These are phyloP conservation scores for Alauda arvensis DNA, from an alignment of 2,797 vertebrate genomes.

Conservation along the genomic window DNA sequence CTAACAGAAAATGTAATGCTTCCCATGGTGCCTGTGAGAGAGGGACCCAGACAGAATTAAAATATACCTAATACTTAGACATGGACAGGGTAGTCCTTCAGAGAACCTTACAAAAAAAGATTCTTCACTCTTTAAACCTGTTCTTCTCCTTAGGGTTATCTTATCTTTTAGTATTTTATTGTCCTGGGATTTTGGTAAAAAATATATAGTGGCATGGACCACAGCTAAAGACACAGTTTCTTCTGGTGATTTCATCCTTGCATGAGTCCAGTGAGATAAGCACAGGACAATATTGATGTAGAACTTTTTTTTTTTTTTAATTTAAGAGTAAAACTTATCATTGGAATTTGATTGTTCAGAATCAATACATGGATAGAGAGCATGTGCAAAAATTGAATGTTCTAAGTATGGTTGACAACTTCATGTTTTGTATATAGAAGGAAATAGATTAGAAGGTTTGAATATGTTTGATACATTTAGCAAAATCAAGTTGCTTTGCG, in stretches of 20 bases:
- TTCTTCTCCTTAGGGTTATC: not conserved
- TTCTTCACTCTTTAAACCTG: not conserved
- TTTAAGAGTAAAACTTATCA: not conserved
- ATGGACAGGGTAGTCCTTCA: not conserved
- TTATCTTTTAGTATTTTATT: not conserved
- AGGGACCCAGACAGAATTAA: not conserved
- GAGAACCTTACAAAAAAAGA: not conserved
- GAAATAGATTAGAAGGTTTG: not conserved
- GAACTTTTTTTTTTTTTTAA: not conserved
- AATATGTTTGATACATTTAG: not conserved
- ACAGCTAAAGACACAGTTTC: not conserved
- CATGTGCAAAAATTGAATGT: not conserved
- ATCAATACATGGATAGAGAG: not conserved
- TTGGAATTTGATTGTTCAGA: not conserved
- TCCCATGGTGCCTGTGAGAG: not conserved
- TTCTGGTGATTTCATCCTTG: not conserved
- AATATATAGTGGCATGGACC: no score
- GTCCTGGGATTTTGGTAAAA: not conserved
- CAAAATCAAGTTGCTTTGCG: not conserved
- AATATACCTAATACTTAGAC: not conserved
- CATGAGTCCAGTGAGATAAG: rapidly evolving
- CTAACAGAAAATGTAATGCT: not conserved
- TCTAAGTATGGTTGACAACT: not conserved
- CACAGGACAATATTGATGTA: not conserved
- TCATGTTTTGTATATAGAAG: not conserved